These are phyloP conservation scores for Xenopus borealis DNA, from an alignment of 2,113 vertebrate genomes.

Conservation along the genomic window DNA sequence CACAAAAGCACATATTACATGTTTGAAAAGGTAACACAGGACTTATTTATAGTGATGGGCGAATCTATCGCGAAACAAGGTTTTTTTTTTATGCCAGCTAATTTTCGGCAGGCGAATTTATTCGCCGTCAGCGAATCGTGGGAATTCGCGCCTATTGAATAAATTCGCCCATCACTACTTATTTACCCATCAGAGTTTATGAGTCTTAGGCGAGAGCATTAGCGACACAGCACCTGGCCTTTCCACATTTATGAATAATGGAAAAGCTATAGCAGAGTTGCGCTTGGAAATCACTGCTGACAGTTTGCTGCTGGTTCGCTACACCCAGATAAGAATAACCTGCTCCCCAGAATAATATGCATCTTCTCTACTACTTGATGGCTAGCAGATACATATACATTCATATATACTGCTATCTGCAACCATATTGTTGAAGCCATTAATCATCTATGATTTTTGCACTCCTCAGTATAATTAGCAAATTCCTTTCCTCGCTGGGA, in stretches of 20 bases:
- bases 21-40: slow-evolving; percentile 20
- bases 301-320: neutral
- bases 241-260: slow-evolving; percentile 20
- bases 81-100: too few relatives aligned
- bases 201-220: neutral
- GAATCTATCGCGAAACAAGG: too few relatives aligned
- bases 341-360: neutral
- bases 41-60: too few relatives aligned
- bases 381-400: too few relatives aligned
- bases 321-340: neutral
- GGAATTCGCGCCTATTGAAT: too few relatives aligned
- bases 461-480: too few relatives aligned
- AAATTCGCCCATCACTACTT: too few relatives aligned
- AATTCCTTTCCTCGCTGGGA: too few relatives aligned
- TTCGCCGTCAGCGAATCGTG: too few relatives aligned
- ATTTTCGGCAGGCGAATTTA: too few relatives aligned
- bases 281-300: neutral
- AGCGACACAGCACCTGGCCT: neutral
- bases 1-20: neutral
- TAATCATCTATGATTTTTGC: too few relatives aligned
- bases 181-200: slow-evolving; percentile 17
- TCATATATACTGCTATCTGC: neutral
- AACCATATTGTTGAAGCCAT: neutral
- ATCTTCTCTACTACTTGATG: neutral
- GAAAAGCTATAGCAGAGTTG: neutral